These are phyloP conservation scores for Progne subis DNA, from an alignment of 2,113 vertebrate species.

Conservation along the genomic window DNA sequence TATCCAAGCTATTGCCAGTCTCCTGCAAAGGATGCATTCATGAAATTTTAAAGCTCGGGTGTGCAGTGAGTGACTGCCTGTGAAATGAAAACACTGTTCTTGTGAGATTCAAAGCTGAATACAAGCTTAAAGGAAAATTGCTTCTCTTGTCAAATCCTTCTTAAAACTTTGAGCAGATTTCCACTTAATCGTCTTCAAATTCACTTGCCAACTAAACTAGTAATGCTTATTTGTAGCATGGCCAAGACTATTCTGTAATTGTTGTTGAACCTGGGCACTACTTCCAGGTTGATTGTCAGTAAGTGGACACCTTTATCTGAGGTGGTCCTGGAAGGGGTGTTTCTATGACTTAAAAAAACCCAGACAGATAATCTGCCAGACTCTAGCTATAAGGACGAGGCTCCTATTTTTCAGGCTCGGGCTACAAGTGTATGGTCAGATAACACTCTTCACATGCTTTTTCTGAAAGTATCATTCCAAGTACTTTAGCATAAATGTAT, in stretches of 20 bases:
- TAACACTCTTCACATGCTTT: neutral
- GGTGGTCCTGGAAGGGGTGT: neutral
- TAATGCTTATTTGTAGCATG: neutral
- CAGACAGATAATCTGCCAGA: neutral
- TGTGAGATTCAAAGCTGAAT: constrained; percentile 23
- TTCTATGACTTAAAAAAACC: neutral
- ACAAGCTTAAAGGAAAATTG: constrained; percentile 46
- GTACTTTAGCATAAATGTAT: neutral
- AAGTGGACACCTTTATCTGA: neutral
- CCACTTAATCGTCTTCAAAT: constrained; percentile 3
- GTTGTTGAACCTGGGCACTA: neutral
- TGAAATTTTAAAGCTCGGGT: constrained; percentile 31
- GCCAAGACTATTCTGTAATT: neutral
- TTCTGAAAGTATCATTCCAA: neutral
- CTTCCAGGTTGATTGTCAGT: neutral
- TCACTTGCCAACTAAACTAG: neutral
- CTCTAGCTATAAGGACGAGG: neutral
- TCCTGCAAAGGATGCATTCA: constrained; percentile 32
- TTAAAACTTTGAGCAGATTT: constrained; percentile 47
- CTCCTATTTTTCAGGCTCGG: neutral
- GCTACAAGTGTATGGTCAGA: neutral
- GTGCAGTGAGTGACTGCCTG: constrained; percentile 8
- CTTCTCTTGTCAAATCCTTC: constrained; percentile 42
- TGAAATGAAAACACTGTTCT: constrained; percentile 48
- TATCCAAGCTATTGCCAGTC: neutral